A percentile compares a stretch with the other conserved stretches of the same genome.
Evolutionary conservation across 2,888 invertebrate species (phyloP).

Genomic region (Drosophila testacea): DNA sequence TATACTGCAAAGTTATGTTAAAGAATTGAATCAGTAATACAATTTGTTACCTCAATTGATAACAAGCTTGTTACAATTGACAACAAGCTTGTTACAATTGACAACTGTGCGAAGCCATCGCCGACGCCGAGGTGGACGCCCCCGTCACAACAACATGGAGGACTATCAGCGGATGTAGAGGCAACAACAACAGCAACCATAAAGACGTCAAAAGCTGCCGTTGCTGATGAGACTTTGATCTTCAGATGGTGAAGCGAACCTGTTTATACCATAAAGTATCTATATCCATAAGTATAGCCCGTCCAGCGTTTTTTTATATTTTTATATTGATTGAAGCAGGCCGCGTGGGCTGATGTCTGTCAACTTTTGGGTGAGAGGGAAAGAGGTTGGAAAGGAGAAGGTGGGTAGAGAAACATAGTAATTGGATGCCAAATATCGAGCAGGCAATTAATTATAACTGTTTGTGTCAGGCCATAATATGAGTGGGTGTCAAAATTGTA

Average conservation of each 20-base stretch:
- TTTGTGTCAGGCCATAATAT: slow-evolving; percentile 52
- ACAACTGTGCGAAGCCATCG: slow-evolving; percentile 47
- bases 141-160: slow-evolving; percentile 35
- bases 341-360: slow-evolving; percentile 57
- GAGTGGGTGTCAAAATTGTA: slow-evolving; percentile 65
- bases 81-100: slow-evolving; percentile 23
- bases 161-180: slow-evolving; percentile 68
- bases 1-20: neutral
- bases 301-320: slow-evolving; percentile 33
- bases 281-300: slow-evolving; percentile 49
- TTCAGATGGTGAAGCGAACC: slow-evolving; percentile 57
- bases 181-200: slow-evolving; percentile 46
- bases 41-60: slow-evolving; percentile 16
- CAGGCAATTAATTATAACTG: slow-evolving; percentile 76
- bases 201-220: slow-evolving; percentile 53
- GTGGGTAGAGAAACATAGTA: slow-evolving; percentile 43
- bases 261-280: slow-evolving; percentile 67
- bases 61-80: slow-evolving; percentile 13
- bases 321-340: slow-evolving; percentile 49
- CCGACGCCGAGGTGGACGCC: slow-evolving; percentile 37
- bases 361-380: slow-evolving; percentile 3
- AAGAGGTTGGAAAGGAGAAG: neutral
- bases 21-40: slow-evolving; percentile 12
- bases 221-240: slow-evolving; percentile 76
- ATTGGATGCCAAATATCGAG: slow-evolving; percentile 67